Base-by-base conservation (phyloP, 2,888 invertebrate genomes). In the Neoitamus cyanurus region DNA sequence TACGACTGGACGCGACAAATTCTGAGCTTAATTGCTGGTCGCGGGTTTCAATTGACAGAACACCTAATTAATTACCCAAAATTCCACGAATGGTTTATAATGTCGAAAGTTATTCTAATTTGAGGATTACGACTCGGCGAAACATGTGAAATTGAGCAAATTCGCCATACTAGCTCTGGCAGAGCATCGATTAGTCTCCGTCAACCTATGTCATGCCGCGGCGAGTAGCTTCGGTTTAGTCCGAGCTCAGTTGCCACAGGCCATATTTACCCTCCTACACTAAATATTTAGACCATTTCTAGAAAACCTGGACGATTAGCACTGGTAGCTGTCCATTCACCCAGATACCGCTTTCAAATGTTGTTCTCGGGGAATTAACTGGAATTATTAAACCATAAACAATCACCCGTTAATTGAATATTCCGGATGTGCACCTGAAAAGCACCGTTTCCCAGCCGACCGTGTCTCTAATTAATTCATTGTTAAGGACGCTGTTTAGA, bases 31-130 rank as follows among this genome's bases (percentile, higher is more conserved):
- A 82, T 82, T 82, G 69, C 48, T 37, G 69, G 69, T 42, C 69
- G 36, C 69, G 68, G 69, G 25, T 69, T 82, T 82, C 82, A 82
- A 82, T 82, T 82, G 82, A 82, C 82, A 82, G 82, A 25, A 37
- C 69, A 36, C 25, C 82, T 58, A 82, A 82, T 82, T 82, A 82
- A 82, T 69, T 82, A 37, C 82, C 37, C n/a, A 9, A 82, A 37
- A 37, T 69, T 82, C 69, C 82, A 25, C 36, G 68, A 69, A 28
- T 34, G 42, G 36, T 82, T 82, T 82, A 82, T 82, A 69, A 68
- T 37, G 37, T 69, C 69, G 69, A 82, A 69, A 37, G 69, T 82
- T 69, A 82, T 78, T 82, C 69, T 69, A 82, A 58, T 58, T 58
- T 58, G 13, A 69, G 82, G 82, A 69, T 69, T 69, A 34, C 36